phyloP scores from a whole-genome alignment of 2,888 invertebrate genomes.

The Mesorhabditis sp. region DNA sequence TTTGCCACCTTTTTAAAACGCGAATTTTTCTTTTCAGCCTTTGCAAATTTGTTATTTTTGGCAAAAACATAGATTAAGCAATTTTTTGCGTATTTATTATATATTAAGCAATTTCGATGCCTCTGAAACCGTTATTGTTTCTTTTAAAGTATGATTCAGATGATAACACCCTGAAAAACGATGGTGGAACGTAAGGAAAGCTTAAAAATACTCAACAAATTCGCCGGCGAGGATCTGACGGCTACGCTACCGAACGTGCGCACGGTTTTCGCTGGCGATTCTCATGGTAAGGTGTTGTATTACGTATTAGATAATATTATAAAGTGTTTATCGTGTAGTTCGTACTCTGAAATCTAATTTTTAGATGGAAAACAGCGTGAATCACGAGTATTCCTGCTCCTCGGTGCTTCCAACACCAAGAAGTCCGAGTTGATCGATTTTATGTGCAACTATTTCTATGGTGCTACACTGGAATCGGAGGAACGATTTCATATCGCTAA shows the following conservation, averaged over 20 bases:
- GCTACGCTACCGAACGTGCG: background rate
- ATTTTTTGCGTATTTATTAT: background rate
- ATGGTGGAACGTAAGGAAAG: background rate
- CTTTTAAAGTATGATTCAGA: background rate
- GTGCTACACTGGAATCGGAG: slow-evolving; percentile 20
- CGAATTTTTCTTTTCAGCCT: background rate
- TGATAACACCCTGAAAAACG: background rate
- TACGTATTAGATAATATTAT: background rate
- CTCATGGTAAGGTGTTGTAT: background rate
- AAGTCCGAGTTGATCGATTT: slow-evolving; percentile 43
- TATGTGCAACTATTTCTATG: slow-evolving; percentile 45
- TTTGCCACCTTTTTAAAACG: too few species aligned
- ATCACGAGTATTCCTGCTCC: slow-evolving; percentile 33
- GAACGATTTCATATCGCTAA: slow-evolving; percentile 39
- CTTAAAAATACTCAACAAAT: background rate
- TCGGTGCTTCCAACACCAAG: slow-evolving; percentile 34
- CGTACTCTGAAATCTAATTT: slow-evolving; percentile 8
- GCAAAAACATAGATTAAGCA: background rate
- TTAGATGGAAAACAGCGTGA: slow-evolving; percentile 31
- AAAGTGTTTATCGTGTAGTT: background rate
- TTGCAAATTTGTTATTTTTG: background rate
- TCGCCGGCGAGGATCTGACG: background rate
- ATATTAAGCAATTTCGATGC: background rate
- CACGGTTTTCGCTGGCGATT: background rate
- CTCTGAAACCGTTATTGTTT: background rate